These are phyloP conservation scores for Dufourea novaeangliae DNA, from an alignment of 1,140 invertebrate genomes.

Conservation along the genomic window DNA sequence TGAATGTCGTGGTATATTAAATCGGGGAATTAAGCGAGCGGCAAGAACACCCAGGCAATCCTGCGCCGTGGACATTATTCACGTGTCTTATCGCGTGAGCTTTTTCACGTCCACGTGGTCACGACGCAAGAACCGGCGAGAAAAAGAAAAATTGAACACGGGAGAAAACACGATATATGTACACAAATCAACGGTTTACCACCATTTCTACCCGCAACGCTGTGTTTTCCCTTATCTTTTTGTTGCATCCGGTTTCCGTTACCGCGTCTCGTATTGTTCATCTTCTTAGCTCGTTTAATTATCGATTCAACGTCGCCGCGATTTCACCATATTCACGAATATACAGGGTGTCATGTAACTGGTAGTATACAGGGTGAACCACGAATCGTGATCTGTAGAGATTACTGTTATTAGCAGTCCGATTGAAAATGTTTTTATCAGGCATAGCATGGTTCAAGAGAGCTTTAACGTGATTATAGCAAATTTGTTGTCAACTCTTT, in stretches of 20 bases:
- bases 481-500: no score
- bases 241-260: not conserved
- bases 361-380: no score
- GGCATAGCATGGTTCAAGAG: no score
- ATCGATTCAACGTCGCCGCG: not conserved
- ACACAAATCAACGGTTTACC: conserved; percentile 26
- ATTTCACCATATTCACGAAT: no score
- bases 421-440: no score
- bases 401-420: no score
- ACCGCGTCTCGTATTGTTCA: not conserved
- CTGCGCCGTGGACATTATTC: conserved; percentile 20
- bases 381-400: no score
- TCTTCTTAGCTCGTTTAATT: not conserved
- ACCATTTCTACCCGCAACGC: not conserved
- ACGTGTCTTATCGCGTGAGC: not conserved
- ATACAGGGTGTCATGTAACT: no score
- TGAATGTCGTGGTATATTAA: not conserved
- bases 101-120: not conserved
- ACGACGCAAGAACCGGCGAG: not conserved
- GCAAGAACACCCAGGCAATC: not conserved
- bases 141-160: not conserved
- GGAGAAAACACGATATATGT: not conserved
- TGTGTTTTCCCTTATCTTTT: not conserved
- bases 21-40: not conserved
- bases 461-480: no score